Evolutionary conservation across 2,113 vertebrate species (phyloP).

Genomic region (Pterocles orientalis): DNA sequence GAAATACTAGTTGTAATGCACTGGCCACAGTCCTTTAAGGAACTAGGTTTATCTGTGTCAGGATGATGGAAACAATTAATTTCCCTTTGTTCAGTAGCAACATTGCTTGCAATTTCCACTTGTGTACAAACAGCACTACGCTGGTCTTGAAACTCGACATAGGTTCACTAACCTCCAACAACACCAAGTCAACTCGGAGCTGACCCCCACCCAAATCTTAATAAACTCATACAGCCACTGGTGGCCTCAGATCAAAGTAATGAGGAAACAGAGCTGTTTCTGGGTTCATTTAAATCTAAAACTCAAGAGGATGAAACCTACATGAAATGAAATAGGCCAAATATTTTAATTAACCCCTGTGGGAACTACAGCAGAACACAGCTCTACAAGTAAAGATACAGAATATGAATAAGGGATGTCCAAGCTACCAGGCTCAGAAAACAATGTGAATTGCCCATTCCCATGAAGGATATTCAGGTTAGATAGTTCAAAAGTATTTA

Average conservation of each 20-base stretch:
- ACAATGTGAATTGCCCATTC: not conserved
- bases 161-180: not conserved
- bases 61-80: not conserved
- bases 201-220: not conserved
- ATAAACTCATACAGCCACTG: not conserved
- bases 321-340: constrained; percentile 29
- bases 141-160: not conserved
- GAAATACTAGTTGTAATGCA: not conserved
- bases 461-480: not conserved
- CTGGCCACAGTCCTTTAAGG: not conserved
- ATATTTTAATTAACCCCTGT: constrained; percentile 43
- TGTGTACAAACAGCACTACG: not conserved
- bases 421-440: not conserved
- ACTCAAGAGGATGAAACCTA: not conserved
- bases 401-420: not conserved
- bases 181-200: not conserved
- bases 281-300: constrained; percentile 8
- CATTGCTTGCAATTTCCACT: not conserved
- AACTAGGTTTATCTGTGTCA: not conserved
- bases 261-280: not conserved
- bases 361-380: not conserved
- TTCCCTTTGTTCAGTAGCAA: not conserved
- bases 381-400: not conserved
- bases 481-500: not conserved
- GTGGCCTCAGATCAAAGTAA: not conserved